Conservation (phyloP, 2,113 vertebrate species). For the Pelusios castaneus region DNA sequence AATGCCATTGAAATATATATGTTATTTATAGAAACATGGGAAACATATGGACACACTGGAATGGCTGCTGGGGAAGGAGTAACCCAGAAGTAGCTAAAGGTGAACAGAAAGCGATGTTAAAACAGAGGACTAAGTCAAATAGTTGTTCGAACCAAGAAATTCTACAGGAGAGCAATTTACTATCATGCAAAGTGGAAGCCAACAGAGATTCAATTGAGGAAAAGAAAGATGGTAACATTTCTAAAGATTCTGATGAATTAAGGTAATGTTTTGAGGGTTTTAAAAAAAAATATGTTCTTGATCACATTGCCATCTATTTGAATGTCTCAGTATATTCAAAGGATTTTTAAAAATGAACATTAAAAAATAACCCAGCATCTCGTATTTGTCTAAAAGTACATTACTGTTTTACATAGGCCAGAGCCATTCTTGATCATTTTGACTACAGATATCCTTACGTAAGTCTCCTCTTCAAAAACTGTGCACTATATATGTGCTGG, state of each 20-base stretch:
- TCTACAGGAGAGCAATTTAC: not conserved
- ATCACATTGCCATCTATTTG: fast-evolving
- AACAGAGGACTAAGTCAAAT: not conserved
- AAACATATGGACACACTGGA: not conserved
- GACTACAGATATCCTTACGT: no score
- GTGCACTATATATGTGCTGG: no score
- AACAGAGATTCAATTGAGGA: not conserved
- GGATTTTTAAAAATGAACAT: not conserved
- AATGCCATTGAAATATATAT: not conserved
- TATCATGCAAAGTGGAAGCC: not conserved
- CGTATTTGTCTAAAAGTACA: not conserved
- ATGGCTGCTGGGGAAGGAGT: not conserved
- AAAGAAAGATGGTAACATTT: not conserved
- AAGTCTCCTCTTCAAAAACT: no score
- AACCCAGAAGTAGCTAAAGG: not conserved
- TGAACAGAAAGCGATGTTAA: not conserved
- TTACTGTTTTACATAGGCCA: not conserved
- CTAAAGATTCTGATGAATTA: not conserved
- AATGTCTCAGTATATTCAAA: not conserved
- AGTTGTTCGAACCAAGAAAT: not conserved
- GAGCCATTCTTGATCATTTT: not conserved
- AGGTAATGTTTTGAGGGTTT: not conserved
- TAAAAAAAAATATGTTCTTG: not conserved
- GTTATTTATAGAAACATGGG: fast-evolving
- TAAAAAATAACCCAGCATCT: not conserved